Evolutionary conservation across 2,113 vertebrate species (phyloP), one percentile per base, ranked within the genome.

Genomic region (Monopterus albus): DNA sequence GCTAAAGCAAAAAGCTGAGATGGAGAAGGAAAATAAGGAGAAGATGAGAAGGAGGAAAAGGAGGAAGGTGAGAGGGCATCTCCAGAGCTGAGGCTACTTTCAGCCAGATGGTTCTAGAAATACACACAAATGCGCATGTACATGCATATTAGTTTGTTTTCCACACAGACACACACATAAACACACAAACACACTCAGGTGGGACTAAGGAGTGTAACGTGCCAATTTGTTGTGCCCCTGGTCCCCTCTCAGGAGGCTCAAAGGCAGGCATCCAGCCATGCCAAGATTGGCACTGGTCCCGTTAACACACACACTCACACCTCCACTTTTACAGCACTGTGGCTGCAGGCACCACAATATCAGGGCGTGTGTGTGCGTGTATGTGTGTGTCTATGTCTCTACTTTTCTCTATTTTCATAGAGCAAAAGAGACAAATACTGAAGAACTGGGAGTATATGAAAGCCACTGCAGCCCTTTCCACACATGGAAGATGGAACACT

Each of bases 171-270:
- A 75, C 25, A 65, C 81, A 82, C 50, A 78, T 46, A 40, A 66
- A 72, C 69, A 59, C 82, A 79, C 58, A 85, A 72, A 87, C 70
- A 72, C 77, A 88, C 81, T 53, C 86, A 88, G 83, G 86, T 88
- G 84, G 83, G 84, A 87, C 80, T 79, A 47, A 80, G 70, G 46
- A 84, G 83, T 79, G 52, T 75, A 66, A 77, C 73, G 79, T 86
- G 87, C 89, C 87, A 91, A 91, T 87, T 86, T 91, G 86, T 69
- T 85, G 84, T 83, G 84, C 86, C 84, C 88, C 75, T 80, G 84
- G 86, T 91, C 89, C 84, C 86, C 76, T 91, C 89, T 87, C 87
- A 73, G 81, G 87, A 82, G 89, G 71, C 81, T 52, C 70, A 63
- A 64, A 82, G 75, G 61, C 87, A 85, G 82, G 84, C 84, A 87